Percentiles rank a stretch among this genome's conserved stretches.
These are phyloP conservation scores for Acanthosepion lycidas DNA, from an alignment of 2,888 invertebrate genomes.

Conservation along the genomic window DNA sequence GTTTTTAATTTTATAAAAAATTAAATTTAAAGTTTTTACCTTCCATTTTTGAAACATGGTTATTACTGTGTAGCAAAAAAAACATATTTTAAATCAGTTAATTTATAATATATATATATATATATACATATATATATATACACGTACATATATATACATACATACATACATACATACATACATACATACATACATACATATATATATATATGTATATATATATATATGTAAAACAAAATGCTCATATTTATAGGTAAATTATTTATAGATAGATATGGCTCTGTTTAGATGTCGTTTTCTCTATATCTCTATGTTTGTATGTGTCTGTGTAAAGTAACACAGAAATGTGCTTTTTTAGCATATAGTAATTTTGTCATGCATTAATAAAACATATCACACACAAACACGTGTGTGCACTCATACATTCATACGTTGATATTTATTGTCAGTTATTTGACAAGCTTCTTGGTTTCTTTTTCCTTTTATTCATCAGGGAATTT, in stretches of 20 bases:
- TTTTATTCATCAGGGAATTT: not conserved
- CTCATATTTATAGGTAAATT: not conserved
- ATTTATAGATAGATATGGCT: not conserved
- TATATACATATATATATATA: not conserved
- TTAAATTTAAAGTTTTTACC: too few relatives aligned
- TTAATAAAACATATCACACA: not conserved
- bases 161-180: too few relatives aligned
- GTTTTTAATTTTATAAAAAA: too few relatives aligned
- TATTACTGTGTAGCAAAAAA: too few relatives aligned
- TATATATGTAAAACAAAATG: not conserved
- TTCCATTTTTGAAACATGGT: too few relatives aligned
- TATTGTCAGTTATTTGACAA: too few relatives aligned
- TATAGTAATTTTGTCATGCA: too few relatives aligned
- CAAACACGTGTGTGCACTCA: not conserved
- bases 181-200: not conserved
- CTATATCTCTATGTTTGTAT: not conserved
- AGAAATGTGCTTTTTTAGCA: not conserved
- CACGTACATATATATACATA: too few relatives aligned
- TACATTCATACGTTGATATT: not conserved
- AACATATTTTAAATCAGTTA: too few relatives aligned
- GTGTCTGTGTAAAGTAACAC: not conserved
- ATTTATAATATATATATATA: not conserved
- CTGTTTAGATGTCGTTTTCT: not conserved
- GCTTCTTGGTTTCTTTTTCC: too few relatives aligned
- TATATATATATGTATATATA: not conserved